These are phyloP conservation scores for Actinemys pallida DNA, from an alignment of 2,113 vertebrate genomes.

Conservation along the genomic window DNA sequence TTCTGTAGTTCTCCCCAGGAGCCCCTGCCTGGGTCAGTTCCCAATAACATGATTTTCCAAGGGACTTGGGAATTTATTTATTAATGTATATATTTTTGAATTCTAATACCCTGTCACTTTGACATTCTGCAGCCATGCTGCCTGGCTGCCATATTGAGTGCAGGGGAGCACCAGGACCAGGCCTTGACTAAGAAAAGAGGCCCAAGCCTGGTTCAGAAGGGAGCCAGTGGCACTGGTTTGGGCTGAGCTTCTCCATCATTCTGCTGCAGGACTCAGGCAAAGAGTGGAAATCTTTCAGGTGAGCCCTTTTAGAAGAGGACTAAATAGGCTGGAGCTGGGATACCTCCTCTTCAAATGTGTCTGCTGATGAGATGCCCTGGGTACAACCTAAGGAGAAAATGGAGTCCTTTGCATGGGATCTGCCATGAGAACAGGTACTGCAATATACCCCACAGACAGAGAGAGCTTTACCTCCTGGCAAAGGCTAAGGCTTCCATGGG, in stretches of 20 bases:
- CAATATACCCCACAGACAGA: fast-evolving
- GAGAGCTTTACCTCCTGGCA: not conserved
- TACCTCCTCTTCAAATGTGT: fast-evolving
- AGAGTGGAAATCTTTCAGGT: not conserved
- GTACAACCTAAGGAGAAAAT: not conserved
- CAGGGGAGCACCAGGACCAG: not conserved
- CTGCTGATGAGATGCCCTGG: not conserved
- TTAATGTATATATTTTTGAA: constrained; percentile 56
- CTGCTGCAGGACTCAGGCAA: not conserved
- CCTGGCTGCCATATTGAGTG: constrained; percentile 8
- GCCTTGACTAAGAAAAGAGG: not conserved
- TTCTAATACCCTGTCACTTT: constrained; percentile 13
- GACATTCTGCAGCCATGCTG: constrained; percentile 22
- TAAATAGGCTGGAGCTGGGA: fast-evolving
- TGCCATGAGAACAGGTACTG: not conserved
- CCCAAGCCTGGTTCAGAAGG: not conserved
- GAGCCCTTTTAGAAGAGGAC: not conserved
- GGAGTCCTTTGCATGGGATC: not conserved
- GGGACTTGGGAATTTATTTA: constrained; percentile 1
- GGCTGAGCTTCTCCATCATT: not conserved
- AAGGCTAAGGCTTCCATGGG: not conserved
- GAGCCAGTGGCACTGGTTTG: not conserved
- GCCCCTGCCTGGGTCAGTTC: constrained; percentile 30
- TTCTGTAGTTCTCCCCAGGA: constrained; percentile 59
- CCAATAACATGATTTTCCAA: constrained; percentile 59